Evolutionary conservation across 2,797 vertebrate species (phyloP), one percentile per base, ranked within the genome.

Genomic region (Anomalospiza imberbis): DNA sequence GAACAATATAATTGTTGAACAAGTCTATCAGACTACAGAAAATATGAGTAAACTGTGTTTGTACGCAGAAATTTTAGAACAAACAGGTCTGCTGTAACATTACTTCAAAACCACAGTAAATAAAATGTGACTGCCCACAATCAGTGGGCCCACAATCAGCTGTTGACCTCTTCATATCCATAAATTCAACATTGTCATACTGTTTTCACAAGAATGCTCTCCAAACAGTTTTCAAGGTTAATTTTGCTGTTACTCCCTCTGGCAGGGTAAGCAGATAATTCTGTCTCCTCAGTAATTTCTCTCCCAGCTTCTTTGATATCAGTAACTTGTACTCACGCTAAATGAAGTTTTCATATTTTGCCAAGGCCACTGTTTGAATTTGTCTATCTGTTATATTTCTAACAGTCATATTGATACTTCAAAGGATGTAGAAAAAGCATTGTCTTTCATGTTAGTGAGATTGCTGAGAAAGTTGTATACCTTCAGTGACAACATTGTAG

Each of bases 201-300:
- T 94, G 79, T 91, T 97, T 96, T 95, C 74, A 94, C 81, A 91
- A 88, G 88, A 93, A 94, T 80, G 70, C 67, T 92, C 81, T 96
- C 93, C 74, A 95, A 95, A 96, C 89, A 84, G 81, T 90, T 82
- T 85, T 93, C 96, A 97, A 97, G 96, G 96, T 95, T 96, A 94
- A 85, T 91, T 95, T 93, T 94, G 54, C 81, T 85, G 55, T 94
- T 87, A 95, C 97, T 97, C 97, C 96, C 93, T 94, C 84, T 28
- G 42, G 63, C 84, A 93, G 83, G 34, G n/a, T 25, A 62, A 81
- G 58, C 62, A 97, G 96, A 96, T 96, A 96, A 96, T 96, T 92
- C 68, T 93, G 91, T 93, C 95, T 96, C 77, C 81, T 88, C 36
- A 2, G 22, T 91, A 68, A 89, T 85, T 92, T 92, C 36, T 89